Conservation (phyloP, 2,888 invertebrate genomes). For the Dichetophora obliterata region DNA sequence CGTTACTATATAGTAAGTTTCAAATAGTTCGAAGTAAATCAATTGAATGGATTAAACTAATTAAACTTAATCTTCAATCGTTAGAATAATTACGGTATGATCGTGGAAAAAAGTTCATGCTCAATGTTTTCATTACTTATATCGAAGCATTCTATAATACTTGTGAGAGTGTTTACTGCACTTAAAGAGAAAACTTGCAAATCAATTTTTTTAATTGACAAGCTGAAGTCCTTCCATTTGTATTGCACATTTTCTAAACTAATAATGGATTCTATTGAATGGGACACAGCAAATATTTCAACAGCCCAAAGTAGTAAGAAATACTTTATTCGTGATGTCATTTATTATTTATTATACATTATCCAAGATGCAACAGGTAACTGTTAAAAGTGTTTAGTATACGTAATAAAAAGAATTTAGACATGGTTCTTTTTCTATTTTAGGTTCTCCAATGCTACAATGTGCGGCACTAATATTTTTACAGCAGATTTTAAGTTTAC, state of each 20-base stretch:
- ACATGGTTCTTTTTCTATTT: conserved; percentile 6
- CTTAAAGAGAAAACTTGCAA: conserved; percentile 58
- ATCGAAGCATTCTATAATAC: conserved; percentile 51
- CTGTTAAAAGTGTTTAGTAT: background rate
- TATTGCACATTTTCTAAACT: conserved; percentile 58
- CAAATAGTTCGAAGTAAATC: background rate
- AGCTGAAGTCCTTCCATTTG: conserved; percentile 55
- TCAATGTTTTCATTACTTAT: conserved; percentile 41
- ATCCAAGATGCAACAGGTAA: conserved; percentile 23
- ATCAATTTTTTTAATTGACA: conserved; percentile 55
- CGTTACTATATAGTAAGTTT: conserved; percentile 55
- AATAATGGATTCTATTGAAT: conserved; percentile 53
- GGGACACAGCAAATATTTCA: background rate
- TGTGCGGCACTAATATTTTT: conserved; percentile 51
- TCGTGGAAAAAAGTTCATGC: background rate
- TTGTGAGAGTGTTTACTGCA: conserved; percentile 57
- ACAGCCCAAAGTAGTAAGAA: conserved; percentile 45
- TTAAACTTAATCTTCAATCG: background rate
- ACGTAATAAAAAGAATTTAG: background rate
- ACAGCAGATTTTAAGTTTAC: conserved; percentile 48
- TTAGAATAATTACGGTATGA: background rate
- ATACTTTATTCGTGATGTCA: conserved; percentile 60
- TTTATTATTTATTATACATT: conserved; percentile 56
- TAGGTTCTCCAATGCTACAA: conserved; percentile 45
- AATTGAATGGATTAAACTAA: background rate